These are phyloP conservation scores for Agrochola circellaris DNA, from an alignment of 2,888 invertebrate genomes.

Conservation along the genomic window DNA sequence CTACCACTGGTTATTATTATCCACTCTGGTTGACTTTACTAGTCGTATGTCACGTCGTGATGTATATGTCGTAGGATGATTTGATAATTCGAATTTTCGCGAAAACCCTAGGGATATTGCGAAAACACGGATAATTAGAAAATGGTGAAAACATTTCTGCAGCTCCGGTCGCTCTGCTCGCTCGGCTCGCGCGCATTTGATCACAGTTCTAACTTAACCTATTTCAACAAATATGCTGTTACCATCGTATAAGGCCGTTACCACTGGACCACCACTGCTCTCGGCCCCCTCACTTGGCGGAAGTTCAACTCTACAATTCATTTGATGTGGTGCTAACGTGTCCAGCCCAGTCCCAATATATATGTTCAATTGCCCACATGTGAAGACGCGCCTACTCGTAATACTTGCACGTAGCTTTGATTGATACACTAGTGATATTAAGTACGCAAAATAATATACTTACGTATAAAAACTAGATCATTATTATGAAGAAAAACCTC, in stretches of 20 bases:
- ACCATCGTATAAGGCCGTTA: too few species aligned
- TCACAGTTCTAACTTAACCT: too few species aligned
- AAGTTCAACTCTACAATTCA: background rate
- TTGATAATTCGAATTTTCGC: too few species aligned
- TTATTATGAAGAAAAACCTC: background rate
- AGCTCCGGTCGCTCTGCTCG: too few species aligned
- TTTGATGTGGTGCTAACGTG: slow-evolving; percentile 3
- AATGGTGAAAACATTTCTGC: too few species aligned
- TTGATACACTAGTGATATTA: slow-evolving; percentile 5
- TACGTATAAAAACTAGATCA: background rate
- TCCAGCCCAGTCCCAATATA: slow-evolving; percentile 8
- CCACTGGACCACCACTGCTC: too few species aligned
- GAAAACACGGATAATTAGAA: too few species aligned
- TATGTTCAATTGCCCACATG: slow-evolving; percentile 34
- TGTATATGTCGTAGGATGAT: too few species aligned
- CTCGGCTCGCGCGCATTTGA: too few species aligned
- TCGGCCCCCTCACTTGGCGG: too few species aligned
- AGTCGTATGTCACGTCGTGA: slow-evolving; percentile 29
- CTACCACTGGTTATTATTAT: slow-evolving; percentile 11
- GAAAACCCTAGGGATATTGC: too few species aligned
- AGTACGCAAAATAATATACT: background rate
- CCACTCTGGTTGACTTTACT: slow-evolving; percentile 1
- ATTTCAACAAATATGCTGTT: too few species aligned
- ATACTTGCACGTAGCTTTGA: slow-evolving; percentile 13
- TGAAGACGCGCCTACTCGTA: slow-evolving; percentile 3